phyloP scores from a whole-genome alignment of 2,797 vertebrate genomes.

The Anguilla obscura region DNA sequence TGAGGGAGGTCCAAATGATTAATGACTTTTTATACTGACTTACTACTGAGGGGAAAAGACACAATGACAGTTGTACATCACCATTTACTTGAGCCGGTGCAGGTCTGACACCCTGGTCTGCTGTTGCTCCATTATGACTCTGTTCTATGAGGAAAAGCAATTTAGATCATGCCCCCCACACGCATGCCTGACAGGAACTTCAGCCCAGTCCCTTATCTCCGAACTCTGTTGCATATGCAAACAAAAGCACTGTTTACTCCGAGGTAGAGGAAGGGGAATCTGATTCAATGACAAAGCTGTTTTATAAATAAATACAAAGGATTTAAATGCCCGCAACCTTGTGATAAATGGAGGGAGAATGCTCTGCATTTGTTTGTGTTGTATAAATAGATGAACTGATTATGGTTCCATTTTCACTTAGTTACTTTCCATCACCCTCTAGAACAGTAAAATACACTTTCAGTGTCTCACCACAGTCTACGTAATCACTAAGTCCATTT shows the following conservation, averaged over 20 bases:
- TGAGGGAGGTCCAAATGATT: constrained; percentile 24
- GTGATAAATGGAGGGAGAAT: too few relatives aligned
- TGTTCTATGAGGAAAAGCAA: constrained; percentile 17
- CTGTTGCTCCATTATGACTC: constrained; percentile 28
- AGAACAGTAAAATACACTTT: neutral
- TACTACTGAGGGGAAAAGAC: constrained; percentile 14
- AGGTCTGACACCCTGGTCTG: constrained; percentile 32
- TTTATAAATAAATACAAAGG: too few relatives aligned
- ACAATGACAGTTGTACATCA: constrained; percentile 22
- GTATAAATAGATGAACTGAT: too few relatives aligned
- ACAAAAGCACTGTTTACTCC: neutral
- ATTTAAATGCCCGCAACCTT: too few relatives aligned
- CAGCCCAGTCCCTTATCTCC: neutral
- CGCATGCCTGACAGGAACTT: neutral
- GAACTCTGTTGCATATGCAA: neutral
- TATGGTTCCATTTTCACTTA: neutral
- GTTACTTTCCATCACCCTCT: constrained; percentile 30
- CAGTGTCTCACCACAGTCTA: neutral
- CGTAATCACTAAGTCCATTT: neutral
- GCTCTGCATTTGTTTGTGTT: too few relatives aligned
- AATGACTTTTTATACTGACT: constrained; percentile 37
- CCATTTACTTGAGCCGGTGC: constrained; percentile 27
- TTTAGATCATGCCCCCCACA: neutral
- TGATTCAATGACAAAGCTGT: too few relatives aligned
- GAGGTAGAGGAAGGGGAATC: neutral